Percentiles rank a stretch among this genome's conserved stretches.
phyloP scores from a whole-genome alignment of 2,888 invertebrate genomes.

The Caenorhabditis sp. region DNA sequence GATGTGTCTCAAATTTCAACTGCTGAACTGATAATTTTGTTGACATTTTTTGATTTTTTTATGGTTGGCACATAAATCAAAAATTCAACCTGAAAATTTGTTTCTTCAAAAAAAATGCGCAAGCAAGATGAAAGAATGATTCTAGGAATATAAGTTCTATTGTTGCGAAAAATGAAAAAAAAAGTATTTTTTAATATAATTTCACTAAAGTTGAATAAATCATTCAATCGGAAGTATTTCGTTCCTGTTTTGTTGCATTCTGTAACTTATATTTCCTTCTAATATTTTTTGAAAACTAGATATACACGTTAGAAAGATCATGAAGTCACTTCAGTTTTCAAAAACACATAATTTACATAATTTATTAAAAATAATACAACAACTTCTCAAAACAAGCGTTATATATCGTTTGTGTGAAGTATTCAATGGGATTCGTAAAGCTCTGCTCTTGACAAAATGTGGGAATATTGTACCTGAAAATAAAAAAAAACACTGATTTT shows the following conservation, averaged over 20 bases:
- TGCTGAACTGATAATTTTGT: background rate
- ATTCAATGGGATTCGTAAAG: too few species aligned
- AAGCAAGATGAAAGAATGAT: background rate
- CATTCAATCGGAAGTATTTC: background rate
- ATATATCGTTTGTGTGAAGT: too few species aligned
- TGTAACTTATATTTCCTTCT: background rate
- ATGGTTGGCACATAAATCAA: background rate
- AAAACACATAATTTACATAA: background rate
- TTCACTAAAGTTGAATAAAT: background rate
- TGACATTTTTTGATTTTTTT: background rate
- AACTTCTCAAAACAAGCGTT: background rate
- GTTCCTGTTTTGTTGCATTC: background rate
- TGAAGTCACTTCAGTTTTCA: background rate
- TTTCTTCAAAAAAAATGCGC: too few species aligned
- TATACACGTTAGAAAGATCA: background rate
- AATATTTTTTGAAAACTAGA: background rate
- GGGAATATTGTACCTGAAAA: too few species aligned
- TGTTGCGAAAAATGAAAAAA: background rate
- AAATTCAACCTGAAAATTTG: background rate
- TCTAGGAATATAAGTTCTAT: background rate
- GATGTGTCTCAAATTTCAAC: too few species aligned
- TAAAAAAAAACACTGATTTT: too few species aligned
- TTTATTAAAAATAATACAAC: background rate
- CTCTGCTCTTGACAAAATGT: too few species aligned
- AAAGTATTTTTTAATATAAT: background rate